Conservation (phyloP, 2,113 vertebrate genomes). For the Phaethon lepturus region DNA sequence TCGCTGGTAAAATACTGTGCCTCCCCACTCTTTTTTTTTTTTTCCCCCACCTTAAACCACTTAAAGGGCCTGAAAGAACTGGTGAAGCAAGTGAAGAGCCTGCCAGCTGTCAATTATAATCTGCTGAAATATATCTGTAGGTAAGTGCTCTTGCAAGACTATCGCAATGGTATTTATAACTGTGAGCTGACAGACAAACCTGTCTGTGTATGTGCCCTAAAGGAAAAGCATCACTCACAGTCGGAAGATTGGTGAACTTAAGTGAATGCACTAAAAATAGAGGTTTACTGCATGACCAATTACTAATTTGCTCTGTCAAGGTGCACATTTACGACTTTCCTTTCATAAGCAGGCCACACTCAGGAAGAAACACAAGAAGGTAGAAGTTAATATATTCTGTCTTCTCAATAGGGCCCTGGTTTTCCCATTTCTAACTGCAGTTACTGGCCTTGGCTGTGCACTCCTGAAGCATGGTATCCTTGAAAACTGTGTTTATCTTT, state of each 20-base stretch:
- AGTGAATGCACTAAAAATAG: neutral
- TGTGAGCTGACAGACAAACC: neutral
- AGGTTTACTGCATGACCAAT: neutral
- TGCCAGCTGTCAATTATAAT: constrained; percentile 95
- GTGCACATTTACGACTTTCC: neutral
- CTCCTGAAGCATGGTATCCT: neutral
- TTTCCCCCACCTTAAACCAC: neutral
- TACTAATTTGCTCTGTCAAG: neutral
- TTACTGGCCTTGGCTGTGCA: neutral
- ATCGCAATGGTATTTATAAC: neutral
- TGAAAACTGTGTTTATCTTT: neutral
- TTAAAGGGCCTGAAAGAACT: constrained; percentile 90
- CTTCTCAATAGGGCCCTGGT: neutral
- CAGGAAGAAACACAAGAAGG: neutral
- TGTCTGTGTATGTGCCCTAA: neutral
- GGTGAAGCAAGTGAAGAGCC: constrained; percentile 86
- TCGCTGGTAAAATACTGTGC: neutral
- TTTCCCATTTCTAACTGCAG: neutral
- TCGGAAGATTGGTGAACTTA: neutral
- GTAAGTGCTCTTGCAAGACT: constrained; percentile 73
- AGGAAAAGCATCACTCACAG: neutral
- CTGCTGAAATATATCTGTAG: constrained; percentile 97
- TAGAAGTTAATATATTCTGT: neutral
- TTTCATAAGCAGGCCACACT: neutral
- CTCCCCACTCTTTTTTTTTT: neutral